Conservation (phyloP, 1,140 invertebrate genomes). For the Dreissena rostriformis region DNA sequence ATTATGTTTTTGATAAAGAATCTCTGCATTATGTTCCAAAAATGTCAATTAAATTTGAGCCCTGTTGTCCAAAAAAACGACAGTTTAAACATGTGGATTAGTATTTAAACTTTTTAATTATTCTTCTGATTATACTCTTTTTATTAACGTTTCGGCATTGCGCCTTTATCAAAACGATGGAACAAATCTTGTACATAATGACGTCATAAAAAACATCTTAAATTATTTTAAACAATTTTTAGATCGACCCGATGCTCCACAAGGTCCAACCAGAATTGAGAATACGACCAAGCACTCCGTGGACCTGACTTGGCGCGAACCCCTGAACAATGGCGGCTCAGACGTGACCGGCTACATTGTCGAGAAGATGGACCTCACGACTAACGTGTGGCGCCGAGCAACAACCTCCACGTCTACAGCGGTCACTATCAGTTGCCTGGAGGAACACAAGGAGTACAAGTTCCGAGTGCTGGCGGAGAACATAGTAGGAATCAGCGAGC, state of each 20-base stretch:
- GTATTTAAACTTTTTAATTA: not conserved
- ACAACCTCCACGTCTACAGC: constrained; percentile 94
- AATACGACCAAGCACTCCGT: constrained; percentile 96
- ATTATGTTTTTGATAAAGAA: no score
- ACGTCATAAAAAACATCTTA: not conserved
- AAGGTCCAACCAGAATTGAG: constrained; percentile 94
- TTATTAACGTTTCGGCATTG: no score
- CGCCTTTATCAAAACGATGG: no score
- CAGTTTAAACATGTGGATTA: no score
- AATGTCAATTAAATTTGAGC: no score
- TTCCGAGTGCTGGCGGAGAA: constrained; percentile 99
- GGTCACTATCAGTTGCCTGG: constrained; percentile 85
- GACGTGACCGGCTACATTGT: constrained; percentile 98
- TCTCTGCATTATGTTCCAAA: no score
- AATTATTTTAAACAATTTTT: not conserved
- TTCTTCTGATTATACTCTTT: no score
- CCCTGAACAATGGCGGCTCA: constrained; percentile 95
- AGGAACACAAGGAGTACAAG: constrained; percentile 92
- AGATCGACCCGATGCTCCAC: constrained; percentile 91
- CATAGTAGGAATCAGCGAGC: constrained; percentile 96
- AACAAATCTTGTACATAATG: no score
- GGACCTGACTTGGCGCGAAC: constrained; percentile 95
- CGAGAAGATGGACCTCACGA: constrained; percentile 93
- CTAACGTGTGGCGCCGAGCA: constrained; percentile 97
- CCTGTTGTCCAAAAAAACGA: no score